A percentile compares a stretch with the other conserved stretches of the same genome.
Conservation (phyloP, 2,113 vertebrate genomes). For the Odocoileus virginianus region DNA sequence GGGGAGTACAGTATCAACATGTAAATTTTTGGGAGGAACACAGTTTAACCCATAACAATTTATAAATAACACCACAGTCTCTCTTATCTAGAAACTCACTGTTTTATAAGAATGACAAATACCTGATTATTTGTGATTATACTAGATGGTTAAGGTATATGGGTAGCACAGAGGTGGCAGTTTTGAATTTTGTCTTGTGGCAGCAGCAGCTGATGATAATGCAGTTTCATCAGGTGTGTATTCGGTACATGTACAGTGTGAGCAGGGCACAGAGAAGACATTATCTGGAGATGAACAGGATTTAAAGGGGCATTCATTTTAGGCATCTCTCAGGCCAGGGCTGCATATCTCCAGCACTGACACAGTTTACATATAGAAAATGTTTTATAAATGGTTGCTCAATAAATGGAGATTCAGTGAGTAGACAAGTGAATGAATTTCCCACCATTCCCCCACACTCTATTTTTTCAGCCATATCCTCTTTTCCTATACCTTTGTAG, state of each 20-base stretch:
- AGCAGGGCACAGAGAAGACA: neutral
- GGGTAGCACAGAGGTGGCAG: neutral
- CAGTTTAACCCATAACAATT: neutral
- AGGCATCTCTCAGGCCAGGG: neutral
- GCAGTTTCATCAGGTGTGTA: neutral
- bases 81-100: neutral
- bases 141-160: neutral
- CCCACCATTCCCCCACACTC: neutral
- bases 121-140: neutral
- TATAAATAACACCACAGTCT: neutral
- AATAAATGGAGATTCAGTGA: neutral
- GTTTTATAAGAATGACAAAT: neutral
- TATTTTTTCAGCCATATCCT: neutral
- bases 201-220: neutral
- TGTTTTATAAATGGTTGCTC: neutral
- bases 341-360: neutral
- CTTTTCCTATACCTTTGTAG: neutral
- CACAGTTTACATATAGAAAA: neutral
- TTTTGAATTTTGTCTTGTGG: constrained; percentile 38
- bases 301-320: neutral
- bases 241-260: neutral
- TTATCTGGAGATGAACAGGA: neutral
- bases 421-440: neutral
- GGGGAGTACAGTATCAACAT: neutral
- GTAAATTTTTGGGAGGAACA: neutral